These are phyloP conservation scores for Dendrocincla tyrannina DNA, from an alignment of 2,797 vertebrate genomes.

Conservation along the genomic window DNA sequence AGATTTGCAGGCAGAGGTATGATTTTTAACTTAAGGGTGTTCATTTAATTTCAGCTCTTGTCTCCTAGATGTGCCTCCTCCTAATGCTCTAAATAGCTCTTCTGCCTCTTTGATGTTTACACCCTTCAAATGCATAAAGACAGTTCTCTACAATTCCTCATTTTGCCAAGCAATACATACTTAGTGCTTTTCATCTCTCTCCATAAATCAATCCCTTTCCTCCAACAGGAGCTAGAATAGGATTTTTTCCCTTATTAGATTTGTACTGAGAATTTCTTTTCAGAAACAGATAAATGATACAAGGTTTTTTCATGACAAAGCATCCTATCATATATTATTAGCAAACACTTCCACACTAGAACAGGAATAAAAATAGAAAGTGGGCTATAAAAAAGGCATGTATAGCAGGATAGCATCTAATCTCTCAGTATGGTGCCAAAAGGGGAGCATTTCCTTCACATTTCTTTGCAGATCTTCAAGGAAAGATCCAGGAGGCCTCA, in stretches of 20 bases:
- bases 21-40: conserved; percentile 66
- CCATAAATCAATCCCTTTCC: conserved; percentile 64
- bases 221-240: conserved; percentile 57
- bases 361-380: conserved; percentile 66
- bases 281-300: conserved; percentile 65
- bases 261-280: conserved; percentile 67
- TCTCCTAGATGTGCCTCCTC: conserved; percentile 53
- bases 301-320: conserved; percentile 63
- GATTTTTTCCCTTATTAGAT: conserved; percentile 61
- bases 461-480: conserved; percentile 42
- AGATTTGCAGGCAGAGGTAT: conserved; percentile 57
- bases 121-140: conserved; percentile 69
- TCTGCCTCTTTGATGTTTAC: conserved; percentile 69
- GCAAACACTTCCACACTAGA: conserved; percentile 58
- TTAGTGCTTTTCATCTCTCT: conserved; percentile 68
- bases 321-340: conserved; percentile 68
- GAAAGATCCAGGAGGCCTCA: conserved; percentile 40
- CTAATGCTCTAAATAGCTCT: conserved; percentile 65
- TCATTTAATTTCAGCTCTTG: conserved; percentile 70
- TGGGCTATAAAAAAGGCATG: conserved; percentile 58
- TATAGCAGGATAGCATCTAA: conserved; percentile 52
- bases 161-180: conserved; percentile 69
- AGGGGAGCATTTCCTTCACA: conserved; percentile 36
- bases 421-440: conserved; percentile 31
- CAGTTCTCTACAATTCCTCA: conserved; percentile 68